Conservation (phyloP, 2,797 vertebrate species). For the Siniperca obscura region DNA sequence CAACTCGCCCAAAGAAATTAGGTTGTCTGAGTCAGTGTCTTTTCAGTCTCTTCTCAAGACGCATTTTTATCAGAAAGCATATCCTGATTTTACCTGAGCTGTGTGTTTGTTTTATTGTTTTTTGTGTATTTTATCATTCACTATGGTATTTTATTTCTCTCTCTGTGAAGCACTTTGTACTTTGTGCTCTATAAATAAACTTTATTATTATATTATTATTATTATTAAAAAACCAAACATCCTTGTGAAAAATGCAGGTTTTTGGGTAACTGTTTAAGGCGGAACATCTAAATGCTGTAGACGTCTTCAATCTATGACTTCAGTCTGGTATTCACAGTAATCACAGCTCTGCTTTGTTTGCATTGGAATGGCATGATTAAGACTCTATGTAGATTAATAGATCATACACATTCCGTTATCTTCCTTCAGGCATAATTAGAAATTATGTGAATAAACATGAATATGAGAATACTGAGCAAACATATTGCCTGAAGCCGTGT, state of each 20-base stretch:
- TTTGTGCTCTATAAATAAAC: too few species aligned
- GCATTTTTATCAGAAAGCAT: too few species aligned
- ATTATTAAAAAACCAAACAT: not conserved
- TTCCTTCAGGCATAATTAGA: conserved; percentile 12
- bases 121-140: too few species aligned
- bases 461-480: conserved; percentile 12
- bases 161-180: too few species aligned
- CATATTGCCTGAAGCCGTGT: not conserved
- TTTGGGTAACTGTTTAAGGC: not conserved
- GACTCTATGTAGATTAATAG: not conserved
- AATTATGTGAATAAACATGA: conserved; percentile 10
- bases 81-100: too few species aligned
- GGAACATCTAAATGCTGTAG: not conserved
- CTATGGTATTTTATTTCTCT: too few species aligned
- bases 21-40: too few species aligned
- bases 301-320: not conserved
- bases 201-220: too few species aligned
- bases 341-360: conserved; percentile 8
- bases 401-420: conserved; percentile 13
- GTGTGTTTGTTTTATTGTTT: too few species aligned
- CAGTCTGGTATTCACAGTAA: not conserved
- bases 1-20: too few species aligned
- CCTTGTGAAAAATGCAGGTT: not conserved
- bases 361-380: conserved; percentile 9
- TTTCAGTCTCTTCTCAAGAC: too few species aligned